Evolutionary conservation across 2,888 invertebrate species (phyloP).

Genomic region (Crematogaster levior): DNA sequence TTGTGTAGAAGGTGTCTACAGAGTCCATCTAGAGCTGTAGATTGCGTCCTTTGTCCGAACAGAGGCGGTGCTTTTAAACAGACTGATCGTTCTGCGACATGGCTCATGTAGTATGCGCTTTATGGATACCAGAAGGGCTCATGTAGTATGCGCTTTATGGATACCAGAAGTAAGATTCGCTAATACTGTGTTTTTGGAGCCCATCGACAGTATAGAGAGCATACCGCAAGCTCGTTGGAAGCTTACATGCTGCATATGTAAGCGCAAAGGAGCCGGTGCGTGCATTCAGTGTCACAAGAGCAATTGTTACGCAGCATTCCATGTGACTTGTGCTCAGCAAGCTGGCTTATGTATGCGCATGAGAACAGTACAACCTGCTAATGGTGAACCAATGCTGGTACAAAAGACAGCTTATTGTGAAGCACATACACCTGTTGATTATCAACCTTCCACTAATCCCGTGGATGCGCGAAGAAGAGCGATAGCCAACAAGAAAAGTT

Average conservation of each 20-base stretch:
- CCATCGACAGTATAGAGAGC: constrained; percentile 98
- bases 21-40: constrained; percentile 97
- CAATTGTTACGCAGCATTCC: constrained; percentile 99
- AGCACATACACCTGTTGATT: constrained; percentile 93
- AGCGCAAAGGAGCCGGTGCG: constrained; percentile 96
- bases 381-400: constrained; percentile 93
- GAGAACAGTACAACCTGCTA: constrained; percentile 92
- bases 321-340: constrained; percentile 99
- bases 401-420: constrained; percentile 99
- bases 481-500: constrained; percentile 91
- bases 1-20: constrained; percentile 97
- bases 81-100: constrained; percentile 94
- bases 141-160: constrained; percentile 99
- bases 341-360: constrained; percentile 98
- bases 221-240: constrained; percentile 98
- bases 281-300: constrained; percentile 99
- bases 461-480: constrained; percentile 86
- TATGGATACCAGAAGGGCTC: constrained; percentile 99
- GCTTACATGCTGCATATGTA: constrained; percentile 98
- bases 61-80: constrained; percentile 99
- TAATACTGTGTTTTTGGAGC: constrained; percentile 98
- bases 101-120: constrained; percentile 99
- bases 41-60: constrained; percentile 99
- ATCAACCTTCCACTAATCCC: constrained; percentile 83
- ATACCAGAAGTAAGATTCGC: constrained; percentile 99